Percentiles rank a stretch among this genome's conserved stretches.
These are phyloP conservation scores for Galleria mellonella DNA, from an alignment of 1,140 invertebrate species.

Conservation along the genomic window DNA sequence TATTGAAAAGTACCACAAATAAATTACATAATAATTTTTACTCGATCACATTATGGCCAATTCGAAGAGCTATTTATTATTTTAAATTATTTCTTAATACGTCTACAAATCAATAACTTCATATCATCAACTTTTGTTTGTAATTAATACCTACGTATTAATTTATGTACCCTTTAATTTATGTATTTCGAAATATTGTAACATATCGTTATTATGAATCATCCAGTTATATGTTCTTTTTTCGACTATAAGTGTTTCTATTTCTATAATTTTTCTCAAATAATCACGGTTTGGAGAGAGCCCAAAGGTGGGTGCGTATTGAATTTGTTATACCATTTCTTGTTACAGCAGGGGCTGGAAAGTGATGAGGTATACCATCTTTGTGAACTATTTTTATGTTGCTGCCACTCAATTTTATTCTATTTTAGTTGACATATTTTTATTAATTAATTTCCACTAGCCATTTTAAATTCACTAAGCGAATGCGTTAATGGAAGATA, in stretches of 20 bases:
- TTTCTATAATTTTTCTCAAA: constrained; percentile 23
- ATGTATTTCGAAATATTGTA: constrained; percentile 13
- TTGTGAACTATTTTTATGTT: constrained; percentile 73
- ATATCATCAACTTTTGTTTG: constrained; percentile 18
- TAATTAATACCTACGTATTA: constrained; percentile 15
- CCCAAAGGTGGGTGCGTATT: constrained; percentile 71
- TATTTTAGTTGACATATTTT: constrained; percentile 63
- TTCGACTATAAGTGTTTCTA: not conserved
- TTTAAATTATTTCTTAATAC: constrained; percentile 8
- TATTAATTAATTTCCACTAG: constrained; percentile 63
- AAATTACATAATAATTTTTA: constrained; percentile 28
- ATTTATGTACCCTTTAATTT: constrained; percentile 15
- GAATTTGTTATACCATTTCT: constrained; percentile 74
- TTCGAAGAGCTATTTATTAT: constrained; percentile 28
- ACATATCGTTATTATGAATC: constrained; percentile 16
- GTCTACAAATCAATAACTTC: constrained; percentile 3
- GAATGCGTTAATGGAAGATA: constrained; percentile 68
- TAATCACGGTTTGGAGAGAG: constrained; percentile 41
- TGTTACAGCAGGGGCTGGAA: constrained; percentile 90
- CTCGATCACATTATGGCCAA: constrained; percentile 33
- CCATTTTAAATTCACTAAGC: constrained; percentile 60
- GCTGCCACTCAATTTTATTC: constrained; percentile 68
- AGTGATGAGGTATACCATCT: constrained; percentile 86
- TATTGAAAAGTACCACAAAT: constrained; percentile 39
- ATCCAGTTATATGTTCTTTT: constrained; percentile 18